Evolutionary conservation across 2,888 invertebrate genomes (phyloP).

Genomic region (Drosophila siamana): DNA sequence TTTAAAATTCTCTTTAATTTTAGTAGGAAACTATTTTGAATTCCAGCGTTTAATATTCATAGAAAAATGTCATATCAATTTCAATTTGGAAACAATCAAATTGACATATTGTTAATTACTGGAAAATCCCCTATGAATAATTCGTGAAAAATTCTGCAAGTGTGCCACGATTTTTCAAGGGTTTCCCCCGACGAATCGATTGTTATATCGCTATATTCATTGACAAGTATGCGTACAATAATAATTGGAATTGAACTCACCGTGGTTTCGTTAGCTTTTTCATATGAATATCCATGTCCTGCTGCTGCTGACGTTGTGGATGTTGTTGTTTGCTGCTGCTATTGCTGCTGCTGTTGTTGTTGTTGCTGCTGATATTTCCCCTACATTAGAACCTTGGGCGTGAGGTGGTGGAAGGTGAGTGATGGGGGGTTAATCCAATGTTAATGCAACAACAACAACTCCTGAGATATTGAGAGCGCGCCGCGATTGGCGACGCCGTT

Average conservation of each 20-base stretch:
- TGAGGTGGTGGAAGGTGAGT: background rate
- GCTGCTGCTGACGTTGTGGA: conserved; percentile 42
- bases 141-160: no score
- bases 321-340: conserved; percentile 28
- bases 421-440: conserved; percentile 53
- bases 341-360: conserved; percentile 24
- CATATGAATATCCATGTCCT: conserved; percentile 75
- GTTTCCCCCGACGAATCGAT: no score
- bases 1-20: no score
- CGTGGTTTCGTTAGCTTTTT: conserved; percentile 76
- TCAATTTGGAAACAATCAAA: no score
- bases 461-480: conserved; percentile 37
- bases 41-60: no score
- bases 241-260: conserved; percentile 48
- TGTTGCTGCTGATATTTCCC: conserved; percentile 17
- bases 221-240: no score
- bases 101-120: no score
- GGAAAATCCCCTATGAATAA: no score
- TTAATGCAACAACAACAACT: conserved; percentile 46
- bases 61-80: no score
- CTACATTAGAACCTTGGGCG: conserved; percentile 48
- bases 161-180: no score
- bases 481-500: conserved; percentile 26
- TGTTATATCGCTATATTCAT: no score
- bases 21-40: no score